Conservation (phyloP, 2,113 vertebrate genomes). For the Entelurus aequoreus region DNA sequence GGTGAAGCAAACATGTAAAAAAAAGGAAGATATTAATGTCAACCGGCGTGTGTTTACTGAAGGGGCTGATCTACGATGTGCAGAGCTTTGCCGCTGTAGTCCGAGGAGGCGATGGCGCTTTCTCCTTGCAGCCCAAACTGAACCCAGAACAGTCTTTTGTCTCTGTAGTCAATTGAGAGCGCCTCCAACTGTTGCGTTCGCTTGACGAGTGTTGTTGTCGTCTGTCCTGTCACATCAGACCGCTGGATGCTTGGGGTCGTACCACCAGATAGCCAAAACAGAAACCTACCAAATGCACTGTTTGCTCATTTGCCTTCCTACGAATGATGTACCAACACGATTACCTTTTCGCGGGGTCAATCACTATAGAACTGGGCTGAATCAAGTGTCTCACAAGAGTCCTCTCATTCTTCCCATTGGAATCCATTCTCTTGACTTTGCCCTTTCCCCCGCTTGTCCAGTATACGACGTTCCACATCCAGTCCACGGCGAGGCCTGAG, state of each 20-base stretch:
- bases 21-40: not conserved
- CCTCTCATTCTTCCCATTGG: slow-evolving; percentile 74
- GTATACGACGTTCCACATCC: slow-evolving; percentile 79
- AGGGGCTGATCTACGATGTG: slow-evolving; percentile 60
- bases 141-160: slow-evolving; percentile 82
- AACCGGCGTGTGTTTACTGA: slow-evolving; percentile 60
- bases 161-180: slow-evolving; percentile 72
- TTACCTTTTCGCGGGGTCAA: slow-evolving; percentile 86
- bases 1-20: not conserved
- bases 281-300: slow-evolving; percentile 66
- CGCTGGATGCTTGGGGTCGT: slow-evolving; percentile 71
- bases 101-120: slow-evolving; percentile 71
- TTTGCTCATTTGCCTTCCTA: not conserved
- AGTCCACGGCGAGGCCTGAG: slow-evolving; percentile 86
- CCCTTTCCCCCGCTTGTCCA: slow-evolving; percentile 81
- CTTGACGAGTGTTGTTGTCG: slow-evolving; percentile 66
- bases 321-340: not conserved
- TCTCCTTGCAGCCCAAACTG: slow-evolving; percentile 61
- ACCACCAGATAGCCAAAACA: slow-evolving; percentile 85
- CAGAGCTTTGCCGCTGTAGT: slow-evolving; percentile 77
- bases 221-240: slow-evolving; percentile 54
- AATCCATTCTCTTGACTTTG: slow-evolving; percentile 77
- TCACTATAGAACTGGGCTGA: slow-evolving; percentile 70
- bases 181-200: slow-evolving; percentile 60
- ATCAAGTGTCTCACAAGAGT: slow-evolving; percentile 73